These are phyloP conservation scores for Rhinoderma darwinii DNA, from an alignment of 2,113 vertebrate genomes.

Conservation along the genomic window DNA sequence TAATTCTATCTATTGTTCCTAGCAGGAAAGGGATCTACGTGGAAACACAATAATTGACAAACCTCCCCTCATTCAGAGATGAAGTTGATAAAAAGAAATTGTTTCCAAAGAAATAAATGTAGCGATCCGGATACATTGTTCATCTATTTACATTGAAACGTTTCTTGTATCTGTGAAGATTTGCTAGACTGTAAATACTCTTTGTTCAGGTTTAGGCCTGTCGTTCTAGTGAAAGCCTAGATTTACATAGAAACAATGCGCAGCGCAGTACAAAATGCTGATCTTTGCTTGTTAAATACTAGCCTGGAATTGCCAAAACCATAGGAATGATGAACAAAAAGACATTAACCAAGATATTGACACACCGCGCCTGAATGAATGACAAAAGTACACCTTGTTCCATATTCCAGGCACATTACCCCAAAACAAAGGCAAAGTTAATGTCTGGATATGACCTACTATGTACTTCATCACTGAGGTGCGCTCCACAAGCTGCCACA, in stretches of 20 bases:
- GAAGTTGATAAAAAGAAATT: background rate
- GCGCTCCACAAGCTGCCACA: too few relatives aligned
- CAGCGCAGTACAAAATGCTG: background rate
- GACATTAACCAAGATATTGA: too few relatives aligned
- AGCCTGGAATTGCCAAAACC: too few relatives aligned
- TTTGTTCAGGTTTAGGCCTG: background rate
- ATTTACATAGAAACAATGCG: background rate
- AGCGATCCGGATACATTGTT: background rate
- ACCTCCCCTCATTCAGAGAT: slow-evolving; percentile 5
- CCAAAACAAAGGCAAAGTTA: too few relatives aligned
- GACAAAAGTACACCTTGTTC: too few relatives aligned
- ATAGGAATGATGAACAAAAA: too few relatives aligned
- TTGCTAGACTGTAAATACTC: background rate
- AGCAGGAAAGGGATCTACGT: slow-evolving; percentile 19
- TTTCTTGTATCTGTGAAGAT: background rate
- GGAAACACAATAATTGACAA: background rate
- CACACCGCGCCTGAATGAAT: too few relatives aligned
- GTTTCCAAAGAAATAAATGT: background rate
- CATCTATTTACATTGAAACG: background rate
- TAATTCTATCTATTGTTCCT: slow-evolving; percentile 17
- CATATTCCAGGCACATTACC: too few relatives aligned
- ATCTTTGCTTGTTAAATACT: background rate
- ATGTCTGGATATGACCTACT: too few relatives aligned
- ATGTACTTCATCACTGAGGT: too few relatives aligned
- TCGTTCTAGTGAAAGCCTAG: background rate